Evolutionary conservation across 2,113 vertebrate genomes (phyloP), one percentile per base, ranked within the genome.

Genomic region (Solenodon paradoxus): DNA sequence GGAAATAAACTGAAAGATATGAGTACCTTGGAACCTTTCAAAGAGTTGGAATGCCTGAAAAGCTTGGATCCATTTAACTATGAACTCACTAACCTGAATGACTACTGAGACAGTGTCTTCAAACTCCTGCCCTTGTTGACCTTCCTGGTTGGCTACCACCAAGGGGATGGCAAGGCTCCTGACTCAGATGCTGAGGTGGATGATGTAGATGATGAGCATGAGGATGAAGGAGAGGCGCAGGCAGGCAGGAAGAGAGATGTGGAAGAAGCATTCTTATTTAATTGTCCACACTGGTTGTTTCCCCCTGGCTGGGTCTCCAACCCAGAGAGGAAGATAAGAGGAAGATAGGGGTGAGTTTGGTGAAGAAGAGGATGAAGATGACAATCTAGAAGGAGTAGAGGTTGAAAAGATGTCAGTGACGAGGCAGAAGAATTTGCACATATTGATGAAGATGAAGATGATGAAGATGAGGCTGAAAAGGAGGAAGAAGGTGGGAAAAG

Each of bases 1-100:
- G 16, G 16, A 53, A 53, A 53, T 9, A 55, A 55, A 55, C 53
- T 55, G 53, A 55, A 55, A 15, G 53, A 55, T 15, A 55, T 15
- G 15, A 55, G 53, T 15, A 55, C 9, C 53, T 55, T 15, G 53
- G 53, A 55, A 15, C 53, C 53, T 55, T 15, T 55, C 99, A 99
- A 99, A 99, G 99, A 99, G 96, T 98, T 99, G 97, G 99, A 99
- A 69, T 98, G 98, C 97, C 98, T 99, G 97, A 99, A 99, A 98
- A 99, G 99, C 98, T 98, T 99, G 97, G 99, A 99, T 97, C 98
- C 99, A 93, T 99, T 99, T 97, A 99, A 99, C 98, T 99, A 99
- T 98, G 99, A 99, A 98, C 99, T 99, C 91, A 99, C 99, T 91
- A 99, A 99, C 97, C 98, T 99, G 81, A 99, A 99, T 3, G 99